Percentiles rank a stretch among this genome's conserved stretches.
Evolutionary conservation across 2,888 invertebrate genomes (phyloP).

Genomic region (Drosophila merina): DNA sequence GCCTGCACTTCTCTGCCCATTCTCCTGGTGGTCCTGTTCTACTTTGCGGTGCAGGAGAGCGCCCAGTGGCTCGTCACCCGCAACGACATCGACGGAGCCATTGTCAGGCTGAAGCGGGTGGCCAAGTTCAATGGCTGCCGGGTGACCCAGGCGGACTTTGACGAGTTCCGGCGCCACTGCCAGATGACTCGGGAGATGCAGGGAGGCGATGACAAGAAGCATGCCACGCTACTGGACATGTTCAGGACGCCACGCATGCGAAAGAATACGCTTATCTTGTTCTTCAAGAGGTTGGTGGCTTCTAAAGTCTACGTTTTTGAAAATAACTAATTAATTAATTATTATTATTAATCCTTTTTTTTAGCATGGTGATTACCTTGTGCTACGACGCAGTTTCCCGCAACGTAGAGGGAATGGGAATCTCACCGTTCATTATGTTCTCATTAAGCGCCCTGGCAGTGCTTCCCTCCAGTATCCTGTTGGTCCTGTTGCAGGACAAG

Average conservation of each 20-base stretch:
- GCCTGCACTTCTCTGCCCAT: constrained; percentile 85
- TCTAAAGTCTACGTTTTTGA: too few relatives aligned
- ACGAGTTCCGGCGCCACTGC: constrained; percentile 83
- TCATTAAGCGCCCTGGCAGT: constrained; percentile 86
- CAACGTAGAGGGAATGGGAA: constrained; percentile 86
- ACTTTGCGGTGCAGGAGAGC: constrained; percentile 86
- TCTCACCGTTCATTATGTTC: constrained; percentile 86
- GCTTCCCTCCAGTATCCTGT: constrained; percentile 85
- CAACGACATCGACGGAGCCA: constrained; percentile 85
- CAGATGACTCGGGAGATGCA: constrained; percentile 81
- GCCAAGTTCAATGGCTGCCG: constrained; percentile 85
- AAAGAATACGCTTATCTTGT: constrained; percentile 85
- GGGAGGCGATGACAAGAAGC: constrained; percentile 80
- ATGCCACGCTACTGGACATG: constrained; percentile 84
- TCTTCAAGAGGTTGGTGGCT: constrained; percentile 86
- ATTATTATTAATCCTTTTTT: constrained; percentile 12
- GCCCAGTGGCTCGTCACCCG: constrained; percentile 87
- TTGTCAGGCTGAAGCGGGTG: constrained; percentile 85
- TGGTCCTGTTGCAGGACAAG: constrained; percentile 82
- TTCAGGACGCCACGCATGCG: constrained; percentile 86
- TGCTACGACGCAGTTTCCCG: constrained; percentile 87
- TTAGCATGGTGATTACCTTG: constrained; percentile 86
- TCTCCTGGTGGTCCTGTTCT: constrained; percentile 84
- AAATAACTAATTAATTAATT: too few relatives aligned
- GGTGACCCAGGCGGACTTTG: constrained; percentile 83